phyloP scores from a whole-genome alignment of 2,113 vertebrate species.

The Hippoglossus stenolepis region DNA sequence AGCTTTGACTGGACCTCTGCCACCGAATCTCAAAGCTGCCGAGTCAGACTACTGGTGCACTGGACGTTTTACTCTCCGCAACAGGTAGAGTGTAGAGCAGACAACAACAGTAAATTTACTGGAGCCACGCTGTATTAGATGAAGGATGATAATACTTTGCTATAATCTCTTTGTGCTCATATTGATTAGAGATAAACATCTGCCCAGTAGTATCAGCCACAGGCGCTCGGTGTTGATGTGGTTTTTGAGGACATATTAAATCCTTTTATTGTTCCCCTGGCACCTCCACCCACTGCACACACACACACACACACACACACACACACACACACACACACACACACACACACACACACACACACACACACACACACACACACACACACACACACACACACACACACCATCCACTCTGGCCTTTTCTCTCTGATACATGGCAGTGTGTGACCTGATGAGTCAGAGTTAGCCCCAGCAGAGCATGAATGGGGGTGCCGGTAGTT shows the following conservation, averaged over 20 bases:
- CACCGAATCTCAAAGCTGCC: constrained; percentile 25
- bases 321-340: constrained; percentile 12
- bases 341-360: too few relatives aligned
- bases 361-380: too few relatives aligned
- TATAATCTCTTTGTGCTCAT: constrained; percentile 57
- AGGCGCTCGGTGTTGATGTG: constrained; percentile 4
- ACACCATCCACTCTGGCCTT: constrained; percentile 33
- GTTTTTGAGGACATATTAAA: constrained; percentile 52
- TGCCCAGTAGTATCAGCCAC: constrained; percentile 9
- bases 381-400: too few relatives aligned
- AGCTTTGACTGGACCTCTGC: constrained; percentile 44
- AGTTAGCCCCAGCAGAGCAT: constrained; percentile 31
- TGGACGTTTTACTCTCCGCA: constrained; percentile 18
- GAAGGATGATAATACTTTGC: constrained; percentile 49
- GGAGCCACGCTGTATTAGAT: constrained; percentile 40
- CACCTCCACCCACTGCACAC: constrained; percentile 17
- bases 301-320: constrained; percentile 6
- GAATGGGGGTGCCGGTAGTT: constrained; percentile 16
- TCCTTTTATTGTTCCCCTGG: constrained; percentile 41
- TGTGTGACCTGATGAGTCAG: constrained; percentile 60
- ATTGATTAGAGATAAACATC: constrained; percentile 63
- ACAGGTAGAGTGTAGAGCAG: constrained; percentile 27
- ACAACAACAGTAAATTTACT: constrained; percentile 32
- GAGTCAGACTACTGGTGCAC: neutral
- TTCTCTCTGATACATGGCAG: constrained; percentile 50